These are phyloP conservation scores for Thripadectes ignobilis DNA, from an alignment of 2,797 vertebrate genomes.

Conservation along the genomic window DNA sequence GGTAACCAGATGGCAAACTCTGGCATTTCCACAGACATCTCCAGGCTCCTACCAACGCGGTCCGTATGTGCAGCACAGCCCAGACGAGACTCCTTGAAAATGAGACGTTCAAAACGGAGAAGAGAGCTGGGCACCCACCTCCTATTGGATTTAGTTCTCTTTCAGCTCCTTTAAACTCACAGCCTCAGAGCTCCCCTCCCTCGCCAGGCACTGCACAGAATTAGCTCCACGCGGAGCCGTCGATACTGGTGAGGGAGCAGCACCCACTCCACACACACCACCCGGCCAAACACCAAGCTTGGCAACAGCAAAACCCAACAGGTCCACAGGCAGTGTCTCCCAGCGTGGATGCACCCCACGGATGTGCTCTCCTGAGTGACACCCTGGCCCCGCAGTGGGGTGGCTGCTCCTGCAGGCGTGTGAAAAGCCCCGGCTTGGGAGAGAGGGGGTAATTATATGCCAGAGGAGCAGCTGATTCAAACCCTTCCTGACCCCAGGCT, in stretches of 20 bases:
- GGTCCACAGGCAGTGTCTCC: not conserved
- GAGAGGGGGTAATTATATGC: slow-evolving; percentile 60
- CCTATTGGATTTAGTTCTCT: not conserved
- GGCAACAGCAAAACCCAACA: not conserved
- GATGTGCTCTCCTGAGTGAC: not conserved
- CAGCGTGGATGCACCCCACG: rapidly evolving
- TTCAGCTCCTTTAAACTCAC: not conserved
- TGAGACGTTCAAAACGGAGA: not conserved
- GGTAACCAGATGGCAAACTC: slow-evolving; percentile 26
- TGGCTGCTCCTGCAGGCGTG: not conserved
- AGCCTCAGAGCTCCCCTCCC: slow-evolving; percentile 21
- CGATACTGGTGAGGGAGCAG: not conserved
- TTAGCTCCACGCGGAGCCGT: not conserved
- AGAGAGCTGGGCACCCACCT: not conserved
- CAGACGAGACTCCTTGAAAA: not conserved
- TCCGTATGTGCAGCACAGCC: not conserved
- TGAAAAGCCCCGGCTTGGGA: slow-evolving; percentile 22
- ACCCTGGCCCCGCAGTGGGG: not conserved
- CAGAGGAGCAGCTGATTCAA: slow-evolving; percentile 41
- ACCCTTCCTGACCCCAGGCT: slow-evolving; percentile 70
- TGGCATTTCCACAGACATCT: slow-evolving; percentile 18
- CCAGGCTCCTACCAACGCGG: not conserved
- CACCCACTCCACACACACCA: not conserved
- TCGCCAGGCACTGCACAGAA: not conserved
- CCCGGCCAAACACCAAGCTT: not conserved